Percentiles rank a stretch among this genome's conserved stretches.
phyloP scores from a whole-genome alignment of 2,888 invertebrate species.

The Diplolepis rosae region DNA sequence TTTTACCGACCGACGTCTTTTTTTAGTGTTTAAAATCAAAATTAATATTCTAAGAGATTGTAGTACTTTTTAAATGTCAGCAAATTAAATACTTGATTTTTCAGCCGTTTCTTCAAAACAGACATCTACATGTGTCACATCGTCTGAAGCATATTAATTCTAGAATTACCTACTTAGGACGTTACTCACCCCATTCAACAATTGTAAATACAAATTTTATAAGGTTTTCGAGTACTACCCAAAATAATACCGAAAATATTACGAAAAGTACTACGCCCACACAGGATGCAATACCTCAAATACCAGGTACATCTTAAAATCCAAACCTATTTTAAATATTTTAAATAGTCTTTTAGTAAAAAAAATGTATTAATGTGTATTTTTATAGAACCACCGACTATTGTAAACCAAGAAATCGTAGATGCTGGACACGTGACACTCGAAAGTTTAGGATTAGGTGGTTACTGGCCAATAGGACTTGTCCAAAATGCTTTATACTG shows the following conservation, averaged over 20 bases:
- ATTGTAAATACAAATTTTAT: not conserved
- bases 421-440: not conserved
- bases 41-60: not conserved
- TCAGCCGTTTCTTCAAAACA: constrained; percentile 5
- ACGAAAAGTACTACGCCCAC: too few species aligned
- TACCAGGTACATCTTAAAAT: not conserved
- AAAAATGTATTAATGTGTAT: not conserved
- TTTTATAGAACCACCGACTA: not conserved
- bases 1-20: too few species aligned
- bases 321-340: not conserved
- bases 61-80: not conserved
- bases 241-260: not conserved
- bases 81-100: not conserved
- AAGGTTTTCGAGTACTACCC: not conserved
- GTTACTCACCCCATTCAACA: not conserved
- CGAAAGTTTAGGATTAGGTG: not conserved
- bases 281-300: not conserved
- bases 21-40: not conserved
- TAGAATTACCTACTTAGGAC: not conserved
- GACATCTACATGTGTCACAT: not conserved
- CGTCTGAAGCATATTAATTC: not conserved
- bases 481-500: not conserved
- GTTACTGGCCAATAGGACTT: not conserved
- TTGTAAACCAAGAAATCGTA: not conserved
- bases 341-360: not conserved